Evolutionary conservation across 1,140 invertebrate species (phyloP).

Genomic region (Micrasema minimum): DNA sequence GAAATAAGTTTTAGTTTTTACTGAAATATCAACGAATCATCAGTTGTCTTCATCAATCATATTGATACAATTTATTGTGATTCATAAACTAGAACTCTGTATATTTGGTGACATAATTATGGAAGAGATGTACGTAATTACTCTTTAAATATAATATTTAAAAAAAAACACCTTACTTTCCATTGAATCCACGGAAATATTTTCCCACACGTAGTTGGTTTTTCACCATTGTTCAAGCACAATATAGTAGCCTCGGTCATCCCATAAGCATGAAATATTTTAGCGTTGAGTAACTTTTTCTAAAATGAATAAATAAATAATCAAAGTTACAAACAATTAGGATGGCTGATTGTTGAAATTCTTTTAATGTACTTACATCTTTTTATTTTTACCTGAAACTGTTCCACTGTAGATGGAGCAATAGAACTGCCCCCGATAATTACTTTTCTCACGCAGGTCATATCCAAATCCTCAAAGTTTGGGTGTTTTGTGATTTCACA

Average conservation of each 20-base stretch:
- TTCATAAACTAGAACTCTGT: too few relatives aligned
- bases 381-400: not conserved
- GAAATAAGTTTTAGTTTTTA: too few relatives aligned
- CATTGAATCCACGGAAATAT: conserved; percentile 33
- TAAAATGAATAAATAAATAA: not conserved
- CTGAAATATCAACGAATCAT: too few relatives aligned
- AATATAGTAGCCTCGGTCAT: not conserved
- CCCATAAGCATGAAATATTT: not conserved
- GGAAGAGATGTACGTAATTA: too few relatives aligned
- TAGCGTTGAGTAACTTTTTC: conserved; percentile 5
- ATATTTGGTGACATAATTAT: too few relatives aligned
- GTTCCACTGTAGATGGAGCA: not conserved
- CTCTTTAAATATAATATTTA: too few relatives aligned
- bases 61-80: too few relatives aligned
- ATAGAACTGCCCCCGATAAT: not conserved
- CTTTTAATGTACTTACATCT: not conserved
- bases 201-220: not conserved
- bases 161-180: conserved; percentile 42
- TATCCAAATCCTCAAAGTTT: not conserved
- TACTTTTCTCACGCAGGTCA: not conserved
- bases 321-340: too few relatives aligned
- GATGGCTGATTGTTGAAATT: too few relatives aligned
- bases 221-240: not conserved
- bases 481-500: conserved; percentile 3
- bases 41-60: too few relatives aligned